phyloP scores from a whole-genome alignment of 1,140 invertebrate species.

The Aricia agestis region DNA sequence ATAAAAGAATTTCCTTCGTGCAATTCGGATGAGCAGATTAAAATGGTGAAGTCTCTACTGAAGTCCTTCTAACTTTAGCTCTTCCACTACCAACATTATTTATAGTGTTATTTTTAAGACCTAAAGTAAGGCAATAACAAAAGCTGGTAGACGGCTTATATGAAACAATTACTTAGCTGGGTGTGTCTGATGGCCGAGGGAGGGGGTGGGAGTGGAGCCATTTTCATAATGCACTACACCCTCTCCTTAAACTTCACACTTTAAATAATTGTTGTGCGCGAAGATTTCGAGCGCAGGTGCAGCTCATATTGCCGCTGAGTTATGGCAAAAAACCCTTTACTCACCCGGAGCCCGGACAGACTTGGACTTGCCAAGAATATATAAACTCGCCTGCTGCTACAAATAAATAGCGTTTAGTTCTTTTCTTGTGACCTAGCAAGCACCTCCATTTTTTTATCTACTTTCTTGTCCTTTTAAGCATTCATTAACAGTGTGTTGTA shows the following conservation, averaged over 20 bases:
- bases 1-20: background rate
- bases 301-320: conserved; percentile 19
- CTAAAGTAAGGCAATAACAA: conserved; percentile 33
- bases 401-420: background rate
- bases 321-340: conserved; percentile 20
- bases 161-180: conserved; percentile 59
- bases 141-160: conserved; percentile 37
- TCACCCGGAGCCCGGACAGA: background rate
- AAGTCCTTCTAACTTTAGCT: background rate
- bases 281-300: conserved; percentile 33
- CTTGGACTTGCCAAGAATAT: background rate
- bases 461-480: too few relatives aligned
- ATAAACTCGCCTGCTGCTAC: background rate
- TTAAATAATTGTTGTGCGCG: conserved; percentile 46
- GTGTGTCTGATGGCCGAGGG: conserved; percentile 27
- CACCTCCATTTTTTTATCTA: too few relatives aligned
- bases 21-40: too few relatives aligned
- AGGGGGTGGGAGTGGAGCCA: conserved; percentile 35
- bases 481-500: too few relatives aligned
- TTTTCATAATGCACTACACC: conserved; percentile 55
- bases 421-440: too few relatives aligned
- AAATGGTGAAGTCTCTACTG: too few relatives aligned
- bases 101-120: background rate
- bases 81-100: background rate
- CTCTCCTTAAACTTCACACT: conserved; percentile 54